Conservation (phyloP, 2,113 vertebrate species). For the Burhinus oedicnemus region DNA sequence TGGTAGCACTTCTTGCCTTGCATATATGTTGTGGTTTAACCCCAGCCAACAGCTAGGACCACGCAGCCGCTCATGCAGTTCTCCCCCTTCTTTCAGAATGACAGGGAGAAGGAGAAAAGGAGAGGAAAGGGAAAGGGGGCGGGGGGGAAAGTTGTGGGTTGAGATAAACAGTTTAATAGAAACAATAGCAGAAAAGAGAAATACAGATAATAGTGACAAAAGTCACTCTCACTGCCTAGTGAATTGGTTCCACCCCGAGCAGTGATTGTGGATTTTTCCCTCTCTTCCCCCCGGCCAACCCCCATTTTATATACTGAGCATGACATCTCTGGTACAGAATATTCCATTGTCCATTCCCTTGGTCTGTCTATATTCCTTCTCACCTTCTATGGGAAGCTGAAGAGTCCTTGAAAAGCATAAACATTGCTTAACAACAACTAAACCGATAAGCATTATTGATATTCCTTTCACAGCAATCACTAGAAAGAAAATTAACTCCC, state of each 20-base stretch:
- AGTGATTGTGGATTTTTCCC: no score
- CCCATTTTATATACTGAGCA: no score
- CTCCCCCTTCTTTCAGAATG: background rate
- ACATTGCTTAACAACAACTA: background rate
- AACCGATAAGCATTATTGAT: background rate
- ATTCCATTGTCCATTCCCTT: no score
- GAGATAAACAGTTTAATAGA: background rate
- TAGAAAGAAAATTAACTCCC: background rate
- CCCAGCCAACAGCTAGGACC: background rate
- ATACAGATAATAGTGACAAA: background rate
- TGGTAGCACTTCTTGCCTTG: background rate
- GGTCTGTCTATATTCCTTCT: background rate
- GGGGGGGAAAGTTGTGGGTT: background rate
- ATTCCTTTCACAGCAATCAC: background rate
- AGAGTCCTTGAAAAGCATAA: background rate
- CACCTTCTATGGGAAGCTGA: background rate
- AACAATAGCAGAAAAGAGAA: background rate
- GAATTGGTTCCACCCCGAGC: no score
- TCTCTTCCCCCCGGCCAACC: no score
- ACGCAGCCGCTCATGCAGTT: background rate
- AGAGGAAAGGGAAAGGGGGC: background rate
- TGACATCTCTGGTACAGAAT: no score
- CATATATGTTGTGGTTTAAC: background rate
- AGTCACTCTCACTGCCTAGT: no score
- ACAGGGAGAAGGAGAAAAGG: background rate